phyloP scores from a whole-genome alignment of 1,140 invertebrate species.

The Tetranychus urticae region DNA sequence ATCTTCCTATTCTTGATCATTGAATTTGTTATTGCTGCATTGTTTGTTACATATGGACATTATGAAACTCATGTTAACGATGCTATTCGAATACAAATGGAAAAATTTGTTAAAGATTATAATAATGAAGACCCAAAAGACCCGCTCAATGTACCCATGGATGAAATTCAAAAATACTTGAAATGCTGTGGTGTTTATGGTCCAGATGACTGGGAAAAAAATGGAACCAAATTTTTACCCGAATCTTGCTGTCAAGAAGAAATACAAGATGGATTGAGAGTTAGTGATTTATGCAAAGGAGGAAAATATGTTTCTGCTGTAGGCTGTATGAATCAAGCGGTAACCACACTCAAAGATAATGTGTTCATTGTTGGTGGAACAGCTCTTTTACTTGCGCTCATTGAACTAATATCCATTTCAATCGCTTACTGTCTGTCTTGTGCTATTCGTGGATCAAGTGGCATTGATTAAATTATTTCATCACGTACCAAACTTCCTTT shows the following conservation, averaged over 20 bases:
- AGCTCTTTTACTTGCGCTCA: neutral
- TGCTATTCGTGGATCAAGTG: neutral
- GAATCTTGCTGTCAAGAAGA: neutral
- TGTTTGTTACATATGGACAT: neutral
- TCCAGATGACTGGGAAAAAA: conserved; percentile 13
- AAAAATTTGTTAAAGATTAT: neutral
- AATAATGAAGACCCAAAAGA: neutral
- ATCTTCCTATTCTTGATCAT: neutral
- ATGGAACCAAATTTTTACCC: neutral
- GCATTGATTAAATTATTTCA: too few relatives aligned
- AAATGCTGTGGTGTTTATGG: conserved; percentile 14
- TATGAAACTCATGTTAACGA: neutral
- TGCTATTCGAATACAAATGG: neutral
- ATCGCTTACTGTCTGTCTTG: neutral
- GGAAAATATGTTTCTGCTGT: neutral
- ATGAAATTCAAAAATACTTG: conserved; percentile 8
- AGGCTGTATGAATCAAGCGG: neutral
- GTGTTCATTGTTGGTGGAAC: neutral
- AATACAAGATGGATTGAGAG: neutral
- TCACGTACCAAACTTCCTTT: too few relatives aligned
- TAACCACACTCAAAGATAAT: neutral
- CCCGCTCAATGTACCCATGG: neutral
- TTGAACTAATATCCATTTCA: neutral
- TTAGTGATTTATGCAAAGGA: neutral
- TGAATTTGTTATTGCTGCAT: neutral